Evolutionary conservation across 2,888 invertebrate genomes (phyloP), one percentile per base, ranked within the genome.

Genomic region (Blastobasis adustella): DNA sequence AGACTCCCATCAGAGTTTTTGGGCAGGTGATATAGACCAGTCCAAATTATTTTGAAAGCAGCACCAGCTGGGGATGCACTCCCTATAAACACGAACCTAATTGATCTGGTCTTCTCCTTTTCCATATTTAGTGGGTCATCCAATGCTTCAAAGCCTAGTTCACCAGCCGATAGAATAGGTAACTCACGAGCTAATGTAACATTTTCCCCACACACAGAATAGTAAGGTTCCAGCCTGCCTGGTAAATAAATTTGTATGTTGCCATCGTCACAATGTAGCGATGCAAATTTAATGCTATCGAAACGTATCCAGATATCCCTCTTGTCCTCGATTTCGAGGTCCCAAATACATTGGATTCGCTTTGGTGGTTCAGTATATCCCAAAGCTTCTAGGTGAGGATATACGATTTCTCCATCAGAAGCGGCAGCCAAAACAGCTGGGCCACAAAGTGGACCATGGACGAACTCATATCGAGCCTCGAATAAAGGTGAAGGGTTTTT

Each of bases 1-100:
- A 94, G 76, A 37, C 93, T 92, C 0, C 96, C 96, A 61, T 95
- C 95, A 23, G 93, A 91, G 76, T 96, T 96, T 60, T 95, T 91
- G 0, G 96, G 96, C 62, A 96, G 83, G 76, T 96, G 96, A 70
- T 93, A 95, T 44, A 96, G 89, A 63, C 96, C 96, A 3, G 96
- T 96, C 96, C 96, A 97, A 9, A 94, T 95, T 41, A 97, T 93
- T 71, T 96, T 95, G 71, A 97, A 96, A 8, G 95, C 93, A 7
- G 96, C 95, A 54, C 94, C 89, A 0, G 96, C 95, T 0, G 96
- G 95, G 58, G 94, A 94, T 0, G 94, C 92, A 44, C 94, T 94
- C 0, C 92, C 92, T 0, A 92, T 93, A 56, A 94, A 94, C 49
- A 94, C 93, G 53, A 94, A 92, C 54, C 93, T 89, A 43, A 93